Evolutionary conservation across 2,113 vertebrate species (phyloP), one percentile per base, ranked within the genome.

Genomic region (Chitala chitala): DNA sequence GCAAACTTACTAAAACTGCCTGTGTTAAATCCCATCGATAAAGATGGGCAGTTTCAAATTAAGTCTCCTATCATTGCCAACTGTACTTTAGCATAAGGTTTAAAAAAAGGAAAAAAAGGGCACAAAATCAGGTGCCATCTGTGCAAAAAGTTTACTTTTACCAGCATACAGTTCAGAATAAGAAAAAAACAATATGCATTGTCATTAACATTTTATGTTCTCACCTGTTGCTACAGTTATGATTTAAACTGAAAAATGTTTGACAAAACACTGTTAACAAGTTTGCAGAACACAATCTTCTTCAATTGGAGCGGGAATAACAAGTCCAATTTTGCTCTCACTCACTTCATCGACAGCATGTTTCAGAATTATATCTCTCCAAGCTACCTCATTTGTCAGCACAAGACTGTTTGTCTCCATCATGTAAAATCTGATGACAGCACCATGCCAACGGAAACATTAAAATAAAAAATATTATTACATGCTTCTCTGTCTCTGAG

Each of bases 261-360:
- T 20, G 33, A 17, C 42, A 40, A 12, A 29, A 73, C 8, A 74
- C 46, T 75, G 74, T 38, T 75, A 69, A 69, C 65, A 58, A 33
- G 17, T 69, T 69, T 69, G 38, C 12, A 29, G 64, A 56, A 58
- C 24, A 69, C 42, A 48, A 56, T 58, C 64, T 75, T 20, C 65
- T n/a, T 12, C 20, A 48, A 69, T 65, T 46, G 65, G 53, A 51
- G 29, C 26, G 22, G 24, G 22, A 50, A 75, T 69, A 64, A 63
- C 72, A 69, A 59, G 64, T 75, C 53, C 26, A 59, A 69, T 75
- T 75, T 51, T 59, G 64, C 58, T 58, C 74, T 69, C 40, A 51
- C 54, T 75, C 64, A 75, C 53, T 75, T 68, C 53, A 69, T 40
- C 58, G 54, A 75, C 53, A 56, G 51, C 38, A 22, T 36, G 54